Base-by-base conservation (phyloP, 2,888 invertebrate genomes). In the Mamestra brassicae region DNA sequence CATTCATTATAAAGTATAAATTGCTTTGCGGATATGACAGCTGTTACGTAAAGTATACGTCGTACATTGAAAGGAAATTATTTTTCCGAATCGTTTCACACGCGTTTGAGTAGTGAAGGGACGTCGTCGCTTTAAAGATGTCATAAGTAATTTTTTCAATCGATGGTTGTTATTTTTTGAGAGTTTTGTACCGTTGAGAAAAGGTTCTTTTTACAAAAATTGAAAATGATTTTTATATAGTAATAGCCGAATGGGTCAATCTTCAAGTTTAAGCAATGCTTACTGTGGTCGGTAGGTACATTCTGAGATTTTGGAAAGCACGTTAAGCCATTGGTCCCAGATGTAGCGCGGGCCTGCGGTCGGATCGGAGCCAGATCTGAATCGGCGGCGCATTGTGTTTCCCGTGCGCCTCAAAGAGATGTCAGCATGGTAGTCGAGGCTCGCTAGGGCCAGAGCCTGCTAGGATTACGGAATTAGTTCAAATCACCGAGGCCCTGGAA, bases 31-130 rank as follows among this genome's bases (percentile, higher is more conserved):
- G 68, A 76, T 84, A 78, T 84, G 80, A 80, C 82, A 86, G 82
- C 75, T 86, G 85, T 71, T 77, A 80, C 76, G 76, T 80, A 84
- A 80, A 81, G 83, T 78, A 66, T 78, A 82, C 84, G 81, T 66
- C 74, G 78, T 80, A 81, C 78, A 85, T 85, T 87, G 88, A 90
- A 88, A 90, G 89, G 90, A 89, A 89, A 89, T 89, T 89, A 89
- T 89, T 89, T 89, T 89, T 89, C 89, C 89, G 84, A 85, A 84
- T 88, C 86, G 88, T 84, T 88, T 90, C 89, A 88, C 90, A 84
- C 80, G 82, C 74, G 84, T 74, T 70, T 66, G 52, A 13, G 55
- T 72, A 89, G 90, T 79, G 89, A 80, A 80, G 86, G 38, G 15
- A 52, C 38, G 38, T 38, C 38, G 38, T 38, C 77, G 57, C 57